Evolutionary conservation across 2,888 invertebrate species (phyloP).

Genomic region (Leucania comma): DNA sequence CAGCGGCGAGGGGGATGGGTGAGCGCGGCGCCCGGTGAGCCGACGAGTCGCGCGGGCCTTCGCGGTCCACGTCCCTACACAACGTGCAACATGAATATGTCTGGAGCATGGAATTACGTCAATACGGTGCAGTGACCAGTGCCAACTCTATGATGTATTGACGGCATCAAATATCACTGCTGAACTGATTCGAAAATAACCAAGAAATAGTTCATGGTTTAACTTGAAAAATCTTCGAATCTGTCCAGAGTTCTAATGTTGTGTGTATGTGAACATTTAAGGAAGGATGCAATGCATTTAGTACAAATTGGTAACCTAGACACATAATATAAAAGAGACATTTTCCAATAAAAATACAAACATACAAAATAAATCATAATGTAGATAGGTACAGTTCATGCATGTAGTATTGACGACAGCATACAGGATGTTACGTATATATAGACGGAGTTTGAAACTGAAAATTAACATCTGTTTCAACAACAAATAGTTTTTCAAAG

Average conservation of each 20-base stretch:
- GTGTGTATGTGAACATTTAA: slow-evolving; percentile 39
- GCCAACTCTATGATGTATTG: slow-evolving; percentile 47
- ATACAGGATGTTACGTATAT: slow-evolving; percentile 41
- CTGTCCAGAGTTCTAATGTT: slow-evolving; percentile 22
- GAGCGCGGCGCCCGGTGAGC: slow-evolving; percentile 84
- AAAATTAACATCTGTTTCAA: slow-evolving; percentile 39
- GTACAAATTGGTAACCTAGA: slow-evolving; percentile 33
- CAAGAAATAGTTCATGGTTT: slow-evolving; percentile 28
- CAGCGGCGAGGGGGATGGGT: slow-evolving; percentile 79
- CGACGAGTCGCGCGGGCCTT: slow-evolving; percentile 74
- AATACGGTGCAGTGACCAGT: slow-evolving; percentile 39
- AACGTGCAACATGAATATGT: slow-evolving; percentile 61
- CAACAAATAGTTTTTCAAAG: slow-evolving; percentile 45
- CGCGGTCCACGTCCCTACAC: slow-evolving; percentile 86
- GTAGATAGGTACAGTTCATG: slow-evolving; percentile 50
- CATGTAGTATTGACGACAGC: slow-evolving; percentile 44
- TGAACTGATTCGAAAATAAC: slow-evolving; percentile 43
- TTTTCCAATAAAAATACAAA: slow-evolving; percentile 19
- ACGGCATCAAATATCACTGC: slow-evolving; percentile 35
- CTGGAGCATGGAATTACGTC: slow-evolving; percentile 52
- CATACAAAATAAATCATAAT: slow-evolving; percentile 20
- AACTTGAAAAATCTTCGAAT: slow-evolving; percentile 18
- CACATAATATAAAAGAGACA: slow-evolving; percentile 21
- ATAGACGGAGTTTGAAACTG: slow-evolving; percentile 31
- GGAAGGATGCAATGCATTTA: slow-evolving; percentile 58